A percentile compares a stretch with the other conserved stretches of the same genome.
Conservation (phyloP, 1,140 invertebrate species). For the Aphelenchoides fujianensis region DNA sequence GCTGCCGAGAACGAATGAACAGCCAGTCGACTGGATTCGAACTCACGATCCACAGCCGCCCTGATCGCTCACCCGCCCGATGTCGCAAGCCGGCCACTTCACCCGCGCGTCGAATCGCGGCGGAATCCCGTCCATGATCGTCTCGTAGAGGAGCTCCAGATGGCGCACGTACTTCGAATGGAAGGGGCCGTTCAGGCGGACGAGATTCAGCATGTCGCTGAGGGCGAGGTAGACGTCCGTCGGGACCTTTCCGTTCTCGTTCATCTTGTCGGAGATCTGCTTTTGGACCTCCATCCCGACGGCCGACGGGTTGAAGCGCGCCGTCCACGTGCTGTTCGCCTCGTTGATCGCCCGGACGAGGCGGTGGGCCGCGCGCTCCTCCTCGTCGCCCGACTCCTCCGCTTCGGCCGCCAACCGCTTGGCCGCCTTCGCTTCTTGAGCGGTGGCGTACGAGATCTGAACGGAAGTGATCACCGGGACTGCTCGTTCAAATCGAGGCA, state of each 20-base stretch:
- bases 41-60: constrained; percentile 10
- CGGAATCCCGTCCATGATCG: constrained; percentile 13
- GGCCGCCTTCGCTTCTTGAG: neutral
- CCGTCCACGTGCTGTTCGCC: neutral
- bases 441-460: neutral
- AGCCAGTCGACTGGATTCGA: neutral
- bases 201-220: constrained; percentile 11
- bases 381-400: neutral
- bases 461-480: neutral
- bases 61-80: constrained; percentile 15
- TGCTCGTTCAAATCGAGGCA: neutral
- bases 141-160: neutral
- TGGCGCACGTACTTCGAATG: constrained; percentile 14
- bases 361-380: neutral
- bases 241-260: neutral
- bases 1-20: too few species aligned
- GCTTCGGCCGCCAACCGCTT: neutral
- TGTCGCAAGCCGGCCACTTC: constrained; percentile 19
- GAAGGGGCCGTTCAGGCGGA: constrained; percentile 10
- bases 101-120: neutral
- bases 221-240: neutral
- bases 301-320: neutral
- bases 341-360: neutral
- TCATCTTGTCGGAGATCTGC: constrained; percentile 13
- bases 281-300: constrained; percentile 22